A percentile compares a stretch with the other conserved stretches of the same genome.
These are phyloP conservation scores for Linnaemya vulpina DNA, from an alignment of 2,888 invertebrate genomes.

Conservation along the genomic window DNA sequence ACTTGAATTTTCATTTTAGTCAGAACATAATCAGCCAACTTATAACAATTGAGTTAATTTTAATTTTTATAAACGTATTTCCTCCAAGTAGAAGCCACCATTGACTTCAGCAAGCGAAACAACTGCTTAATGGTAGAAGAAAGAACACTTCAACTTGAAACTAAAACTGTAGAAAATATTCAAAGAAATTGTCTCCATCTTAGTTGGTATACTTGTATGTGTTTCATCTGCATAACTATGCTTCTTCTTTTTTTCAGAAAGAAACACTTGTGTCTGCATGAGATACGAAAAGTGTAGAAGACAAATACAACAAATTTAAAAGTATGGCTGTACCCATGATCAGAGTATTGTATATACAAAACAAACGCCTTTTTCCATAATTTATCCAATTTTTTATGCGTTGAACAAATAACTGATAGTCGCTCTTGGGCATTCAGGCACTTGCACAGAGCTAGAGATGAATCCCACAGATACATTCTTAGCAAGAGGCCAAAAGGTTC, in stretches of 20 bases:
- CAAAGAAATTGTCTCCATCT: slow-evolving; percentile 40
- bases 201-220: slow-evolving; percentile 1
- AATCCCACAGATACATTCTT: slow-evolving; percentile 47
- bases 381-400: slow-evolving; percentile 62
- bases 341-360: slow-evolving; percentile 57
- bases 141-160: slow-evolving; percentile 27
- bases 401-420: slow-evolving; percentile 61
- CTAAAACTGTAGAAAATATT: background rate
- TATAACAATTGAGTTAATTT: slow-evolving; percentile 75
- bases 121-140: slow-evolving; percentile 37
- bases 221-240: background rate
- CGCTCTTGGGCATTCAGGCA: slow-evolving; percentile 9
- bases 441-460: slow-evolving; percentile 25
- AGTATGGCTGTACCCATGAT: slow-evolving; percentile 46
- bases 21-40: slow-evolving; percentile 18
- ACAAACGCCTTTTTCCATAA: slow-evolving; percentile 61
- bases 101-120: slow-evolving; percentile 34
- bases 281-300: background rate
- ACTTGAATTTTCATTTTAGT: slow-evolving; percentile 15
- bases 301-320: slow-evolving; percentile 1
- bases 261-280: slow-evolving; percentile 12
- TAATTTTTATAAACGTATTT: slow-evolving; percentile 73
- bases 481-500: slow-evolving; percentile 51
- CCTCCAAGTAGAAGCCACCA: slow-evolving; percentile 70
- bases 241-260: slow-evolving; percentile 1